A percentile compares a stretch with the other conserved stretches of the same genome.
phyloP scores from a whole-genome alignment of 1,140 invertebrate species.

The Calosoma granatense region DNA sequence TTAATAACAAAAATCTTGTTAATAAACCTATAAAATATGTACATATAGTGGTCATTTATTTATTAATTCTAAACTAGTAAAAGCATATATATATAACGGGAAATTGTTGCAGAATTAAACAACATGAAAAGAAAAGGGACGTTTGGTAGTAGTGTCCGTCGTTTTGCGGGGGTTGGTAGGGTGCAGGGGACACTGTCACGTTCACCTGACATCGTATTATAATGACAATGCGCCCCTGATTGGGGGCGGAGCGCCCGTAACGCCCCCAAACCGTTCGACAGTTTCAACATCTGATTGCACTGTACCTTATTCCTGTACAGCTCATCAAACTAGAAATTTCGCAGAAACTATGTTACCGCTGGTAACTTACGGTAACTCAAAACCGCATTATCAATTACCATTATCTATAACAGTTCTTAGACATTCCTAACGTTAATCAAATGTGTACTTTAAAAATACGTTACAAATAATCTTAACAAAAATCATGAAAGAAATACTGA shows the following conservation, averaged over 20 bases:
- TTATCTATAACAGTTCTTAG: too few species aligned
- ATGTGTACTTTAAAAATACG: too few species aligned
- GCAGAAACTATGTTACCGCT: too few species aligned
- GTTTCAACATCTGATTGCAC: conserved; percentile 12
- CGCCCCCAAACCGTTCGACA: conserved; percentile 7
- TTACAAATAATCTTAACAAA: too few species aligned
- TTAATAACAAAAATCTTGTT: neutral
- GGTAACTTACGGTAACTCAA: too few species aligned
- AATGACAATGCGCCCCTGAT: conserved; percentile 23
- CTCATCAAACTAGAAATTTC: too few species aligned
- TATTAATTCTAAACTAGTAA: neutral
- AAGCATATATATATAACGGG: neutral
- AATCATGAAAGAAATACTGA: too few species aligned
- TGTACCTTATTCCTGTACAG: too few species aligned
- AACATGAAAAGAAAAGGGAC: neutral
- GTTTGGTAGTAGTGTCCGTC: neutral
- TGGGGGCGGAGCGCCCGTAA: conserved; percentile 16
- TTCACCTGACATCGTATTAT: conserved; percentile 14
- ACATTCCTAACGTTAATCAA: too few species aligned
- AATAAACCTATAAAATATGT: neutral
- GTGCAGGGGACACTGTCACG: neutral
- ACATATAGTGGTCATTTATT: neutral
- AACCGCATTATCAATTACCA: too few species aligned
- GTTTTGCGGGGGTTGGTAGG: neutral
- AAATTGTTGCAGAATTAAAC: neutral